Percentiles rank a stretch among this genome's conserved stretches.
Evolutionary conservation across 2,113 vertebrate species (phyloP).

Genomic region (Apteryx owenii): DNA sequence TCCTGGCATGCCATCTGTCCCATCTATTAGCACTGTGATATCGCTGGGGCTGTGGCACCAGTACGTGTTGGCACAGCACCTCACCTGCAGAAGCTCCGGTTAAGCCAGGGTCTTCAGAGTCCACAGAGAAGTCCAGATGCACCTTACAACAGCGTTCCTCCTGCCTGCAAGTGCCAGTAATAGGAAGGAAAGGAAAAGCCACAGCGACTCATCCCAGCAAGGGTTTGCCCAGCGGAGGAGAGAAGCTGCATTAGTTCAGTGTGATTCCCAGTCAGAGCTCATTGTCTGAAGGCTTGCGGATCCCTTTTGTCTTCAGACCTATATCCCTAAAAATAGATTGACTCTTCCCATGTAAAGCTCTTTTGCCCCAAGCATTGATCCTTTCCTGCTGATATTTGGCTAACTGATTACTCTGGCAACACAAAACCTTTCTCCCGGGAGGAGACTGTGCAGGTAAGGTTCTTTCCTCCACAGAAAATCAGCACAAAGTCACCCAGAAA

Average conservation of each 20-base stretch:
- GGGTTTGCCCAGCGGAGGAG: neutral
- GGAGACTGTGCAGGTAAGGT: neutral
- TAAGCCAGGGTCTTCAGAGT: no score
- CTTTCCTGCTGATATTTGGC: neutral
- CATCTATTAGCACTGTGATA: accelerated
- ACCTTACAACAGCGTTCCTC: neutral
- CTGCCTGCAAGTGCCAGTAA: neutral
- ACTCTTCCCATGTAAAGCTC: neutral
- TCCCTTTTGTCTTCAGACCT: neutral
- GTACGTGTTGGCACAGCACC: neutral
- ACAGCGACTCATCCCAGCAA: no score
- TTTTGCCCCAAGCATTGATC: neutral
- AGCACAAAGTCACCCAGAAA: neutral
- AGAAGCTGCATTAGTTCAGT: neutral
- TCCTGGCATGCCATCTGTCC: neutral
- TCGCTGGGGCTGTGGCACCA: neutral
- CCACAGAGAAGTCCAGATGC: no score
- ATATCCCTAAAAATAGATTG: neutral
- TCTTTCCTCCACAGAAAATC: neutral
- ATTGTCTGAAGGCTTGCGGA: neutral
- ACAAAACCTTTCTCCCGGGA: neutral
- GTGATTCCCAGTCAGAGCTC: neutral
- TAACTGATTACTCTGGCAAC: neutral
- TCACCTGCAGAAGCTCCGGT: neutral
- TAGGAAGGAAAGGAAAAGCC: neutral